Evolutionary conservation across 1,140 invertebrate species (phyloP).

Genomic region (Maniola jurtina): DNA sequence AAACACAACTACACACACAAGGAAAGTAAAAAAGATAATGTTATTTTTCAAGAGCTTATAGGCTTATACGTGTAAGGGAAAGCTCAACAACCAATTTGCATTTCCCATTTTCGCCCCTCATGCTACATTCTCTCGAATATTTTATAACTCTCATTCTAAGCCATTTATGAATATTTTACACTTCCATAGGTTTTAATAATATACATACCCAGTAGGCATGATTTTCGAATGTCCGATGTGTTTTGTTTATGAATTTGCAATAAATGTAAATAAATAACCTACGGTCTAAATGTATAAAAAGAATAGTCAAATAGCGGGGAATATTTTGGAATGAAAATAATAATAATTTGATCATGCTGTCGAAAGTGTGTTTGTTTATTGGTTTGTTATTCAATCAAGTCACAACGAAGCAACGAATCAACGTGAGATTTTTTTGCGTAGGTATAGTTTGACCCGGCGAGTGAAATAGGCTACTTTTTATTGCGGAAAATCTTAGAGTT

Average conservation of each 20-base stretch:
- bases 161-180: constrained; percentile 18
- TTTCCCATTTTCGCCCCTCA: constrained; percentile 64
- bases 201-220: background rate
- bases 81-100: constrained; percentile 62
- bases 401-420: no score
- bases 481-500: background rate
- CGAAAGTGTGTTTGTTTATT: no score
- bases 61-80: constrained; percentile 35
- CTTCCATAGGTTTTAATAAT: constrained; percentile 5
- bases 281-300: no score
- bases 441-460: no score
- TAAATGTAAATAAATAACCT: no score
- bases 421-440: no score
- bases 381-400: no score
- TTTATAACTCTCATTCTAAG: constrained; percentile 45
- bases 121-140: constrained; percentile 44
- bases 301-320: no score
- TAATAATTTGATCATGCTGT: no score
- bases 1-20: constrained; percentile 4
- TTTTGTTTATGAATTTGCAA: no score
- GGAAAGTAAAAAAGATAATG: constrained; percentile 44
- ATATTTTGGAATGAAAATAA: no score
- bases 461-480: no score
- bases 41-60: constrained; percentile 60
- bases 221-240: background rate